Percentiles rank a stretch among this genome's conserved stretches.
Evolutionary conservation across 2,797 vertebrate species (phyloP).

Genomic region (Todus mexicanus): DNA sequence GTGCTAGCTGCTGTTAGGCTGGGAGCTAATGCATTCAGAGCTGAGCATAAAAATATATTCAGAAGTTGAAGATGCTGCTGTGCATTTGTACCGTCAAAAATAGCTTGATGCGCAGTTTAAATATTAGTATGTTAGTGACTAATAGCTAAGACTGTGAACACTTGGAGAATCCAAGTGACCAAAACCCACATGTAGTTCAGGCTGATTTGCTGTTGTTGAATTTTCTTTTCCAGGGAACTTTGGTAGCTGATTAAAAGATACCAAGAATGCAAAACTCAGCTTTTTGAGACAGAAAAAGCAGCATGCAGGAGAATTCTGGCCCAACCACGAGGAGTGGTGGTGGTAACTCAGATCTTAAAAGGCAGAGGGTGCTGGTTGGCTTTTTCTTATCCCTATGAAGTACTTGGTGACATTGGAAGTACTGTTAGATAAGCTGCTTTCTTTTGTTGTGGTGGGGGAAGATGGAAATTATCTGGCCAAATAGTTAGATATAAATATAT

Average conservation of each 20-base stretch:
- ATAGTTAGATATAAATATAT: constrained; percentile 51
- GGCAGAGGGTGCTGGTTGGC: constrained; percentile 25
- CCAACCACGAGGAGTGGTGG: background rate
- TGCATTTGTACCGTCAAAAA: background rate
- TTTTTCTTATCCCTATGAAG: constrained; percentile 34
- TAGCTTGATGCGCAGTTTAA: background rate
- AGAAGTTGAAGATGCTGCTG: background rate
- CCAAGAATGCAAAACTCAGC: background rate
- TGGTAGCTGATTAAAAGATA: background rate
- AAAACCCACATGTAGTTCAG: background rate
- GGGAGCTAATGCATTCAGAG: background rate
- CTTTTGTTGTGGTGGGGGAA: constrained; percentile 41
- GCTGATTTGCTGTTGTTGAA: background rate
- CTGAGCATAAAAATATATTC: background rate
- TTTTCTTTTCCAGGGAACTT: background rate
- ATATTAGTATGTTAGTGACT: background rate
- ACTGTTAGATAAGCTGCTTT: constrained; percentile 48
- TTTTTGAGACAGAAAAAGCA: background rate
- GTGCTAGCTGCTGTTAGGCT: background rate
- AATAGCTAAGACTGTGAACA: background rate
- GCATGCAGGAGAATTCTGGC: background rate
- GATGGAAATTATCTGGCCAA: constrained; percentile 47
- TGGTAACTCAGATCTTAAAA: background rate
- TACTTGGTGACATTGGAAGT: constrained; percentile 25
- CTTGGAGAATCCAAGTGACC: constrained; percentile 8